These are phyloP conservation scores for Diachrysia chrysitis DNA, from an alignment of 2,888 invertebrate species.

Conservation along the genomic window DNA sequence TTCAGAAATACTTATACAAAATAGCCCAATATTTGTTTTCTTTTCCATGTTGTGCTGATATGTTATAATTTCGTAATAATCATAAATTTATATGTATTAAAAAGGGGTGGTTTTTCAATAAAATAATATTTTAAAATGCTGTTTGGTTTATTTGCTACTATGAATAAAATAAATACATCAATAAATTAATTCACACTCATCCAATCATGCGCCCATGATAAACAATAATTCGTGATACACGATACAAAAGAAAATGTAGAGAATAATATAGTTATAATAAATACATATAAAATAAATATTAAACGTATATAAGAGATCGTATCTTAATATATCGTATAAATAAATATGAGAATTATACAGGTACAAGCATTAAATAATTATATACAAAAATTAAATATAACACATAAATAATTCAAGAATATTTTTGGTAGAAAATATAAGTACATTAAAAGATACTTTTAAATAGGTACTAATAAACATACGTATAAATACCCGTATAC, in stretches of 20 bases:
- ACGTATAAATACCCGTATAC: conserved; percentile 42
- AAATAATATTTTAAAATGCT: conserved; percentile 39
- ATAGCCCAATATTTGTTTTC: too few relatives aligned
- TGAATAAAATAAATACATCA: conserved; percentile 46
- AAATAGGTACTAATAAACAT: conserved; percentile 21
- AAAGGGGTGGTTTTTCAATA: neutral
- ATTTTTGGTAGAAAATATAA: conserved; percentile 30
- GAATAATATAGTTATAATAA: conserved; percentile 51
- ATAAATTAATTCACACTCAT: conserved; percentile 65
- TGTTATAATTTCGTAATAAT: too few relatives aligned
- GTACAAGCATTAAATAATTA: conserved; percentile 30
- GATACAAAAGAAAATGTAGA: conserved; percentile 61
- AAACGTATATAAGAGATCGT: conserved; percentile 56
- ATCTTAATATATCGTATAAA: conserved; percentile 42
- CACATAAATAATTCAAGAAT: conserved; percentile 13
- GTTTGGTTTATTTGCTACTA: conserved; percentile 56
- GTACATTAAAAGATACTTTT: conserved; percentile 18
- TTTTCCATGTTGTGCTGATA: too few relatives aligned
- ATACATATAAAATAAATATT: conserved; percentile 49
- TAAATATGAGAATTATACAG: conserved; percentile 33
- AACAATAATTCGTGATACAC: conserved; percentile 69
- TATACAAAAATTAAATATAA: conserved; percentile 22
- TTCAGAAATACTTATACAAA: too few relatives aligned
- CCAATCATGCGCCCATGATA: conserved; percentile 60
- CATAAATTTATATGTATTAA: neutral